Base-by-base conservation (phyloP, 1,140 invertebrate species). In the Aphidius gifuensis region DNA sequence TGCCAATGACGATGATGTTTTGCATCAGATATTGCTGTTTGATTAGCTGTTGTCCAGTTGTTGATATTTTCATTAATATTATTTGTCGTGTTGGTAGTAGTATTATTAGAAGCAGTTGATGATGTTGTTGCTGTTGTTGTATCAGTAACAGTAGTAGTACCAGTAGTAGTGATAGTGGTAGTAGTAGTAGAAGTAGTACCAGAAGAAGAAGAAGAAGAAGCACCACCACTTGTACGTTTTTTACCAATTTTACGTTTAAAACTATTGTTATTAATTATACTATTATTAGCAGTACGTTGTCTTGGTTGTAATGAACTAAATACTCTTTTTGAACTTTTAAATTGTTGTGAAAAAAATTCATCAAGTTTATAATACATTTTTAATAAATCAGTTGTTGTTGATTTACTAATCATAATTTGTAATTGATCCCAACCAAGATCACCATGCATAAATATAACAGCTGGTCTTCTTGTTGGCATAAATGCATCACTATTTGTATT, bases 321-420 rank as follows among this genome's bases (percentile, higher is more conserved):
- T 6, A 95, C 92, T 6, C 92, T 84, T 78, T 94, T 94, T 69
- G 92, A 93, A 62, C 92, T 94, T 72, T 95, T 94, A 75, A 96
- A 96, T 80, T 96, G 93, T 74, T 97, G 93, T 51, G 90, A 91
- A 76, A 98, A 98, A 81, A 98, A 99, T 82, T 98, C 96, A 71
- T 98, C 95, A 7, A 98, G 82, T 77, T 97, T 97, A 58, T 92
- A 90, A 73, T 92, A 94, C 92, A 98, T 97, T 82, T 98, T 98
- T 3, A 98, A 82, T 23, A 98, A 81, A 82, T 99, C 96, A 0
- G 95, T 93, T 0, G 95, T 98, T 0, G 96, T 98, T 38, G 94
- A 97, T 78, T 96, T 92, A 11, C 92, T 95, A 70, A 99, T 97
- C 86, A 98, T 91, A 32, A 98, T 85, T 82, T 99, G 96, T 9